Percentiles rank a stretch among this genome's conserved stretches.
phyloP scores from a whole-genome alignment of 2,113 vertebrate species.

The Columbina picui region DNA sequence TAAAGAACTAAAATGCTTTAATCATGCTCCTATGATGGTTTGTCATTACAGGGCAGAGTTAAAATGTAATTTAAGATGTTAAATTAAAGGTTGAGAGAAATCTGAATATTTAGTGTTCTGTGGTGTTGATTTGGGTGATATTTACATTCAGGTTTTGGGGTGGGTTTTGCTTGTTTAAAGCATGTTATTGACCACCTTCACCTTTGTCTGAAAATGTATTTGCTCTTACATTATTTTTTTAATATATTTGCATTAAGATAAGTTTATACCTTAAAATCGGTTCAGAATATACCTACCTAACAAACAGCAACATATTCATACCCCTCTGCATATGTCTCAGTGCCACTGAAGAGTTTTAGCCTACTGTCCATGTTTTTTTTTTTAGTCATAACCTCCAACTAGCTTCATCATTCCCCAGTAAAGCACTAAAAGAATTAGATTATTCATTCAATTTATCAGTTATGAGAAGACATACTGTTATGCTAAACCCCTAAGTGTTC shows the following conservation, averaged over 20 bases:
- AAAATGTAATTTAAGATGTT: background rate
- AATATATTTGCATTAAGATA: background rate
- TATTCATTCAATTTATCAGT: background rate
- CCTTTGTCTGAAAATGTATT: background rate
- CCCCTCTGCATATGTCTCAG: background rate
- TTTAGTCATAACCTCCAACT: background rate
- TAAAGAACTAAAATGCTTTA: background rate
- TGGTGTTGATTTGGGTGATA: background rate
- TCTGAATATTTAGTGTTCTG: background rate
- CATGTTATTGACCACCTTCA: background rate
- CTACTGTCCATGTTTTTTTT: fast-evolving
- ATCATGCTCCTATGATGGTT: background rate
- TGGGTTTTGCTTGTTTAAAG: background rate
- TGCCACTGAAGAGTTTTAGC: background rate
- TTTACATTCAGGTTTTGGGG: background rate
- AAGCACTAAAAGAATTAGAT: background rate
- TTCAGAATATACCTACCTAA: background rate
- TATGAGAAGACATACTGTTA: background rate
- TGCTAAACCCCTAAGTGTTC: background rate
- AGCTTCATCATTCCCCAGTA: fast-evolving
- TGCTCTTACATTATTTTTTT: background rate
- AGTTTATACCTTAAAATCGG: background rate
- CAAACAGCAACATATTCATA: background rate
- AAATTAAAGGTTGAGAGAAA: background rate
- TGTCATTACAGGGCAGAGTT: background rate